Conservation (phyloP, 2,888 invertebrate genomes). For the Emmelina monodactyla region DNA sequence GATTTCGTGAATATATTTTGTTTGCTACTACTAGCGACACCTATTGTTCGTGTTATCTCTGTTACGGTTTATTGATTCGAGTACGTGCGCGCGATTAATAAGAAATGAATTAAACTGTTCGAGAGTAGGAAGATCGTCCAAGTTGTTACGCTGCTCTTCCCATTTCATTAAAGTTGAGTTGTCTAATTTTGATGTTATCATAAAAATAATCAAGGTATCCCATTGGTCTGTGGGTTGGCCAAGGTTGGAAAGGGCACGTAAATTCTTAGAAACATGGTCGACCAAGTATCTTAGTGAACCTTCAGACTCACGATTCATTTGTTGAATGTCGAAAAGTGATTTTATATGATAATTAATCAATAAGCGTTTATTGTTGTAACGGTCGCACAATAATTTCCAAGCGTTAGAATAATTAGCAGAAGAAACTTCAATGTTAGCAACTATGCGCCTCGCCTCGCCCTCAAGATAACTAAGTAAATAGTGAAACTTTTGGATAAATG, state of each 20-base stretch:
- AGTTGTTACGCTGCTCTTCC: conserved; percentile 17
- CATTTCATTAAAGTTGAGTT: conserved; percentile 15
- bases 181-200: conserved; percentile 16
- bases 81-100: conserved; percentile 17
- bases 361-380: conserved; percentile 15
- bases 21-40: neutral
- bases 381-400: conserved; percentile 15
- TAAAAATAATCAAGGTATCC: conserved; percentile 16
- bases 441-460: conserved; percentile 16
- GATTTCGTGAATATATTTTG: conserved; percentile 9
- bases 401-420: conserved; percentile 16
- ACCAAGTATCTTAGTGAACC: conserved; percentile 15
- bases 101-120: conserved; percentile 17
- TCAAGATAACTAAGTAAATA: conserved; percentile 15
- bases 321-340: conserved; percentile 14
- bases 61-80: conserved; percentile 16
- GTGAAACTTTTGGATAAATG: conserved; percentile 14
- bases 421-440: conserved; percentile 17
- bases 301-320: conserved; percentile 13
- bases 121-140: conserved; percentile 14
- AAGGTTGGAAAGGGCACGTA: conserved; percentile 17
- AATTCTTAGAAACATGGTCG: conserved; percentile 18
- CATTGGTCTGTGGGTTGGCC: conserved; percentile 17
- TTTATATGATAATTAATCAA: conserved; percentile 14
- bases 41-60: conserved; percentile 2